Evolutionary conservation across 2,888 invertebrate genomes (phyloP).

Genomic region (Lagria hirta): DNA sequence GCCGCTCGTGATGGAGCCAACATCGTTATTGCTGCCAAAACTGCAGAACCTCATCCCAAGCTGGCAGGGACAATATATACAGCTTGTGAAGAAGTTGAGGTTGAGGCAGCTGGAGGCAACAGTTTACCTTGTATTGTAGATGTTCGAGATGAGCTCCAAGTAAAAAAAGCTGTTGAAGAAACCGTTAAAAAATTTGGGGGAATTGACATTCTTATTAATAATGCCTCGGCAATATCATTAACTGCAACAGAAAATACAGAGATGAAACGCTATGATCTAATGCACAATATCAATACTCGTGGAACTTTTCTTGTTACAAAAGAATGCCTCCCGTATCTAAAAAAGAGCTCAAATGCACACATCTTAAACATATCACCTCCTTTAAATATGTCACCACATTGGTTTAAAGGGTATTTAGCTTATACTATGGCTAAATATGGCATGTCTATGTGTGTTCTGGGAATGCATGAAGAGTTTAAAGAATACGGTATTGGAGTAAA

Average conservation of each 20-base stretch:
- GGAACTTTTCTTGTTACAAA: conserved; percentile 95
- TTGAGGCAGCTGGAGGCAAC: conserved; percentile 84
- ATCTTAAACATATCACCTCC: conserved; percentile 96
- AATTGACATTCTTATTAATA: conserved; percentile 93
- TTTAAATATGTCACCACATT: conserved; percentile 80
- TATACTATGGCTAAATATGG: conserved; percentile 99
- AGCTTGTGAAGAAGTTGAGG: conserved; percentile 88
- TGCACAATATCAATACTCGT: conserved; percentile 92
- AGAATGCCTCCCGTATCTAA: conserved; percentile 81
- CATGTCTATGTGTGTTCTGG: conserved; percentile 97
- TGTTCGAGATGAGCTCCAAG: conserved; percentile 78
- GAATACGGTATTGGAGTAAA: conserved; percentile 85
- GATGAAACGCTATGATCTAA: conserved; percentile 96
- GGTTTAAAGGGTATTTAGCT: conserved; percentile 91
- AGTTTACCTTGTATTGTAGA: conserved; percentile 86
- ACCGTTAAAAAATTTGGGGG: conserved; percentile 89
- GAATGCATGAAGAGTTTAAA: conserved; percentile 94
- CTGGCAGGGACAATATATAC: conserved; percentile 90
- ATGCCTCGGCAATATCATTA: conserved; percentile 92
- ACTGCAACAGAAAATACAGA: conserved; percentile 81
- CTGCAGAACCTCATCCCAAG: conserved; percentile 86
- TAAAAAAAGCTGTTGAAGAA: conserved; percentile 69
- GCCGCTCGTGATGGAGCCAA: conserved; percentile 92
- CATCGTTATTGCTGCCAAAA: conserved; percentile 89
- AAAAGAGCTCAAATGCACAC: conserved; percentile 87